A percentile compares a stretch with the other conserved stretches of the same genome.
Evolutionary conservation across 2,797 vertebrate species (phyloP).

Genomic region (Champsocephalus gunnari): DNA sequence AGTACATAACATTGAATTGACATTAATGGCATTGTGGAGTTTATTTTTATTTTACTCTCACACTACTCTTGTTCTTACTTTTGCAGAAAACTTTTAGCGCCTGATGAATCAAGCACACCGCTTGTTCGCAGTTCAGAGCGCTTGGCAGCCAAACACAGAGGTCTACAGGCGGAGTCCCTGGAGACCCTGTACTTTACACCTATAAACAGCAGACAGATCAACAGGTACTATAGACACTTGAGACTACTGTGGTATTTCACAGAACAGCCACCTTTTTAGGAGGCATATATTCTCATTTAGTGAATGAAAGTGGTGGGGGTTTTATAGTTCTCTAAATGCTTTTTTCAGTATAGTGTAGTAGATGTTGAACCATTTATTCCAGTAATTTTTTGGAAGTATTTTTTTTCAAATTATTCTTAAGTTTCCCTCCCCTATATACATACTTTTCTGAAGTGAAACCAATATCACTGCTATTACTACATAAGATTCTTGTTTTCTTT

Average conservation of each 20-base stretch:
- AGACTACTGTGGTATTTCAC: background rate
- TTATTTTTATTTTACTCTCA: background rate
- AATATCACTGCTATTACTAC: rapidly evolving
- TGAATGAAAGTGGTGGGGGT: background rate
- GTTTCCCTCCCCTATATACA: background rate
- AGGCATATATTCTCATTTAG: background rate
- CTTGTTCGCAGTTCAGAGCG: constrained; percentile 83
- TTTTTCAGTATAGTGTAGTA: background rate
- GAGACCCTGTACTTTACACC: constrained; percentile 95
- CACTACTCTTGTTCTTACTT: background rate
- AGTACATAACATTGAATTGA: too few species aligned
- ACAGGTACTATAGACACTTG: constrained; percentile 43
- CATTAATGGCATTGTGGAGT: too few species aligned
- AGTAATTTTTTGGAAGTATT: background rate
- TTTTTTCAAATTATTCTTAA: background rate
- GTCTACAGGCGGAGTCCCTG: constrained; percentile 84
- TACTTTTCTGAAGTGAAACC: background rate
- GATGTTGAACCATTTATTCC: too few species aligned
- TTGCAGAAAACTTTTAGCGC: constrained; percentile 77
- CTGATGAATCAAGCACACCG: constrained; percentile 78
- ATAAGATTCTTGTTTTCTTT: background rate
- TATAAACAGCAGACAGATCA: constrained; percentile 73
- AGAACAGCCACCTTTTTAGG: background rate
- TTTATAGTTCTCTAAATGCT: background rate
- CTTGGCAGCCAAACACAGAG: constrained; percentile 78